Evolutionary conservation across 2,888 invertebrate species (phyloP), one percentile per base, ranked within the genome.

Genomic region (Drosophila suboccidentalis): DNA sequence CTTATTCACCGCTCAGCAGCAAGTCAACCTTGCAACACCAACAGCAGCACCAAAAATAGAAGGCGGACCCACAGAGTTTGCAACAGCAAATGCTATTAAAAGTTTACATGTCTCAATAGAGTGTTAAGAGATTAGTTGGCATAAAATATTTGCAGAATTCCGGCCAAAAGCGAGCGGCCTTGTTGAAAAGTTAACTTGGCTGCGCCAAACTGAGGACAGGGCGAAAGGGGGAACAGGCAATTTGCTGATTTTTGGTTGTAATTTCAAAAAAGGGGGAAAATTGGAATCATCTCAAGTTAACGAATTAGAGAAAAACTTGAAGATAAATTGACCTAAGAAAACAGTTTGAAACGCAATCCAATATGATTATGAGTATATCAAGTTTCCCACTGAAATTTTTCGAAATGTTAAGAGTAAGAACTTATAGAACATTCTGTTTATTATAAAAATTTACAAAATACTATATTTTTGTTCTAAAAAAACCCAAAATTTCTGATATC

Each of bases 41-140:
- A 13, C 19, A 46, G n/a, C 38, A 10, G 4, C n/a, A 46, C 38
- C 38, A 38, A 32, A 54, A 50, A 54, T 44, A 9, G 39, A 60
- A 51, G 61, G 46, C 57, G 62, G 36, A 53, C 15, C 46, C 51
- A 49, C 65, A 10, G 57, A 57, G 55, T 65, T 70, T 69, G 63
- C 70, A 39, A 66, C 58, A 66, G 74, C 74, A 85, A 84, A 89
- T 89, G 90, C 89, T 82, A 88, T 88, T 88, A 88, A 88, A 90
- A 90, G 82, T 89, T 88, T 84, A 87, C 78, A 85, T 89, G 84
- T 87, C 89, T 89, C 89, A 85, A 85, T 85, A 81, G 87, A 85
- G 87, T 85, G 87, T 85, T 85, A 87, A 89, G 81, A 89, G 89
- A 87, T 85, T 89, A 87, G 89, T 75, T 89, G 78, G 46, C 87